Percentiles rank a stretch among this genome's conserved stretches.
These are phyloP conservation scores for Drosophila colorata DNA, from an alignment of 2,888 invertebrate species.

Conservation along the genomic window DNA sequence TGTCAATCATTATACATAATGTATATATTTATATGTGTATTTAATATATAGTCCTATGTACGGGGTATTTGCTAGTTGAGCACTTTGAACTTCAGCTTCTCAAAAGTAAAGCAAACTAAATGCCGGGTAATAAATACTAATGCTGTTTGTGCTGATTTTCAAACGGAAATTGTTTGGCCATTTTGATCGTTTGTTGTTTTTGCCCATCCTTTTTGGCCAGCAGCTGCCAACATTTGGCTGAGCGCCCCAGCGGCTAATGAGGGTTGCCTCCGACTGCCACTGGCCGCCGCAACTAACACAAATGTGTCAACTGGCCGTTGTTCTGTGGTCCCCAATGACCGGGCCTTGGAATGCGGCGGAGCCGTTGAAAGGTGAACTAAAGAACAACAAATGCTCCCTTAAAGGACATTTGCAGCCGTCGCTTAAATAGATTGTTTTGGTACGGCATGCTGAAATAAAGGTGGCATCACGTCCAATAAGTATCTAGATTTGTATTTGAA, in stretches of 20 bases:
- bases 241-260: conserved; percentile 37
- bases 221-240: conserved; percentile 3
- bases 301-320: conserved; percentile 40
- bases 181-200: conserved; percentile 8
- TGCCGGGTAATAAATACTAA: conserved; percentile 61
- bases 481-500: conserved; percentile 24
- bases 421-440: conserved; percentile 27
- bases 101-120: conserved; percentile 14
- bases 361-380: conserved; percentile 26
- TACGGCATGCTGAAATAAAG: conserved; percentile 16
- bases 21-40: too few species aligned
- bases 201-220: background rate
- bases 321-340: conserved; percentile 34
- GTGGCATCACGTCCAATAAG: conserved; percentile 19
- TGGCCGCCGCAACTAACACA: conserved; percentile 14
- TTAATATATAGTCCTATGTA: too few species aligned
- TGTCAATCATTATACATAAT: background rate
- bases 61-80: background rate
- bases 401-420: conserved; percentile 26
- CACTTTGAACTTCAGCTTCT: background rate
- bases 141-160: conserved; percentile 49
- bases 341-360: conserved; percentile 13
- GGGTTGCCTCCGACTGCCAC: conserved; percentile 19
- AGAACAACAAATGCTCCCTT: conserved; percentile 4
- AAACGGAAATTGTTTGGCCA: conserved; percentile 43